Evolutionary conservation across 2,113 vertebrate species (phyloP), one percentile per base, ranked within the genome.

Genomic region (Poecile atricapillus): DNA sequence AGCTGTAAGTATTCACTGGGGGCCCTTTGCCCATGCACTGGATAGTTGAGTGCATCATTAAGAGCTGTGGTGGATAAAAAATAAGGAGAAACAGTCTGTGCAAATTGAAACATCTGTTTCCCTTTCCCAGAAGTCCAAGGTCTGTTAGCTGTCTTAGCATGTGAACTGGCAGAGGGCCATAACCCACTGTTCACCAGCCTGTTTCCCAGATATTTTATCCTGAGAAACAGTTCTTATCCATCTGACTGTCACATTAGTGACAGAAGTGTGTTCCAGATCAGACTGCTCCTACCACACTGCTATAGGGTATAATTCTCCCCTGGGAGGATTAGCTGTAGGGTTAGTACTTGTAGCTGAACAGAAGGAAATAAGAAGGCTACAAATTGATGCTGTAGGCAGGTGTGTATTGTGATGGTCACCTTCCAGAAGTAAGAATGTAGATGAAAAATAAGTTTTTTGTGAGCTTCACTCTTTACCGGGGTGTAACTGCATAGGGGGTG

Each of bases 181-280:
- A 92, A 74, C 85, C 71, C 68, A 14, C 92, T 92, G 94, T 63
- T 95, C 90, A 83, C 92, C 96, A 90, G 92, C 79, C 92, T 94
- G 92, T 93, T 97, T 96, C 94, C 90, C 92, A 95, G 94, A 92
- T 94, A 94, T 10, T 97, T 93, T 93, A 93, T 95, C 94, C 92
- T 92, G 86, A 94, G 95, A 93, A 95, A 74, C 76, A 83, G 88
- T 87, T 92, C 86, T 81, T 92, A 83, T 15, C 86, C 50, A 1
- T 96, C 76, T 0, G 2, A 93, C 90, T 93, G 95, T 93, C 88
- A 77, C 94, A 77, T 92, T 86, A 92, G 90, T 67, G 90, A 62
- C 76, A 88, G 83, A 44, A 90, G 83, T 10, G 30, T 83, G 68
- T 90, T 93, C 88, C 90, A 89, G 83, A 89, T 93, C 79, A 83